A percentile compares a stretch with the other conserved stretches of the same genome.
Conservation (phyloP, 2,888 invertebrate species). For the Lysandra bellargus region DNA sequence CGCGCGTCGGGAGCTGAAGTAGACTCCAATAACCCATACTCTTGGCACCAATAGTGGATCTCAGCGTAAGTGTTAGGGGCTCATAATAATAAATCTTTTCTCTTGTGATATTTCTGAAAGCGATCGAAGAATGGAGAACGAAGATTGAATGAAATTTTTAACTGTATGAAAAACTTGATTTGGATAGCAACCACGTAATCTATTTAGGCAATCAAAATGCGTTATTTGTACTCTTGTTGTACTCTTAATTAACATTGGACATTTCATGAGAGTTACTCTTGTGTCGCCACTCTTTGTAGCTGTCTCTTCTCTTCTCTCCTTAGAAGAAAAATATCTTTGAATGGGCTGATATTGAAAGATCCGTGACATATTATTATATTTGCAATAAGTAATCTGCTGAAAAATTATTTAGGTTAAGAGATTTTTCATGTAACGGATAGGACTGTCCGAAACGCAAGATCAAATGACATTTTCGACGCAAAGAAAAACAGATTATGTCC, state of each 20-base stretch:
- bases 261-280: too few species aligned
- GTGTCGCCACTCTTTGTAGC: too few species aligned
- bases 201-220: too few species aligned
- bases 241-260: too few species aligned
- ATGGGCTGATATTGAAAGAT: too few species aligned
- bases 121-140: neutral
- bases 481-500: conserved; percentile 7
- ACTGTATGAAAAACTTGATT: neutral
- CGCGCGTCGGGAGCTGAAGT: neutral
- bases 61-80: conserved; percentile 9
- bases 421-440: neutral
- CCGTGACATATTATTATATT: too few species aligned
- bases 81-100: conserved; percentile 20
- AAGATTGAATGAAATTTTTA: neutral
- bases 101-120: neutral
- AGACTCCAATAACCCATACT: neutral
- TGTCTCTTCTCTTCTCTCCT: too few species aligned
- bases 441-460: neutral
- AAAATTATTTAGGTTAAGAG: neutral
- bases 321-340: too few species aligned
- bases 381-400: too few species aligned
- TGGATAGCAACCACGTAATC: too few species aligned
- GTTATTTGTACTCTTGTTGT: too few species aligned
- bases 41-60: conserved; percentile 18
- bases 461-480: neutral